phyloP scores from a whole-genome alignment of 2,113 vertebrate species.

The Rhinopomastus cyanomelas region DNA sequence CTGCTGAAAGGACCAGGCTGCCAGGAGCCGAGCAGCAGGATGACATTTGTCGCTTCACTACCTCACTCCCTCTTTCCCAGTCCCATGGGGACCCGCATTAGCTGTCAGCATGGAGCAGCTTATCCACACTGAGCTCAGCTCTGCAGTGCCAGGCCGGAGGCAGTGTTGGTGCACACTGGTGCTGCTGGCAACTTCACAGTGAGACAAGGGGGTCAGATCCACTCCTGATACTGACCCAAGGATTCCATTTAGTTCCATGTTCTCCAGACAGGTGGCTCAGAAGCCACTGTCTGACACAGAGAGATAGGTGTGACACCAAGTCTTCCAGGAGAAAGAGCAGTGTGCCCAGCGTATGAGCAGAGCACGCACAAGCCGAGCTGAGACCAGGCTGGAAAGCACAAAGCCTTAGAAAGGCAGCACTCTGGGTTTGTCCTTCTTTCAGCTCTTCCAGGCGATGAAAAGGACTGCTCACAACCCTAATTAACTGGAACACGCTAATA shows the following conservation, averaged over 20 bases:
- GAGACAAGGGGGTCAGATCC: neutral
- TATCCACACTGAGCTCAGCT: rapidly evolving
- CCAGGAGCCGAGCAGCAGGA: neutral
- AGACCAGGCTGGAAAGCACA: neutral
- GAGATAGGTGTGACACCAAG: neutral
- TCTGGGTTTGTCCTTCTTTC: slow-evolving; percentile 37
- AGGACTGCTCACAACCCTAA: slow-evolving; percentile 52
- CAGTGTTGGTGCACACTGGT: neutral
- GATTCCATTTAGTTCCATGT: neutral
- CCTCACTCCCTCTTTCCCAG: neutral
- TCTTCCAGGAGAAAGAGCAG: neutral
- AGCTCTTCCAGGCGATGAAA: slow-evolving; percentile 44
- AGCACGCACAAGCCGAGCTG: neutral
- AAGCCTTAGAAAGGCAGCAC: slow-evolving; percentile 56
- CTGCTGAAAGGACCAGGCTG: neutral
- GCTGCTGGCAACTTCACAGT: neutral
- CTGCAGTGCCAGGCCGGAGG: neutral
- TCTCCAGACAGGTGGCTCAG: neutral
- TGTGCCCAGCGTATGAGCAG: neutral
- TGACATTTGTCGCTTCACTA: neutral
- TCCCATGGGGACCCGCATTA: neutral
- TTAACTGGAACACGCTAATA: slow-evolving; percentile 59
- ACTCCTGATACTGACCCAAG: neutral
- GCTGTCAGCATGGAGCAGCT: neutral
- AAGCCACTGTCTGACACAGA: neutral